Evolutionary conservation across 2,888 invertebrate genomes (phyloP).

Genomic region (Carabus problematicus): DNA sequence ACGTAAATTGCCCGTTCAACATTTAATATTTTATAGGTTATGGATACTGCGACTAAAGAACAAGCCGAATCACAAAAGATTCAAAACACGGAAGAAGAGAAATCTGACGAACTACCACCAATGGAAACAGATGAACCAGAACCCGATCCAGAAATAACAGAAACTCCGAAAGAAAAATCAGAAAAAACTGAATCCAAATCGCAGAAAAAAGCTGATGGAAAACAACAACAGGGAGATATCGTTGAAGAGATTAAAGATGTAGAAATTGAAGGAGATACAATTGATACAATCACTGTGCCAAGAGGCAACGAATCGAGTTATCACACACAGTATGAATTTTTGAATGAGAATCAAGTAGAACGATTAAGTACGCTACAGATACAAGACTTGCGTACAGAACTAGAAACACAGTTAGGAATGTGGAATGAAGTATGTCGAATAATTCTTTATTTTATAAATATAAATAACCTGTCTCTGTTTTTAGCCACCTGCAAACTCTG

Average conservation of each 20-base stretch:
- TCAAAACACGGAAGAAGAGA: constrained; percentile 69
- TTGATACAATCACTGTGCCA: constrained; percentile 70
- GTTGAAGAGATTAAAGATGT: constrained; percentile 59
- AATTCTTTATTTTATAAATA: background rate
- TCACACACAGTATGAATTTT: constrained; percentile 67
- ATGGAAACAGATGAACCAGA: constrained; percentile 65
- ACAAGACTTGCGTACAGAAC: constrained; percentile 59
- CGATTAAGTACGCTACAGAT: constrained; percentile 56
- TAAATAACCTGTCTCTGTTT: constrained; percentile 35
- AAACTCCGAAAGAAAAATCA: constrained; percentile 56
- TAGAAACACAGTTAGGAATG: constrained; percentile 61
- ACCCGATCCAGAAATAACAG: constrained; percentile 54
- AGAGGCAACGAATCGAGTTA: constrained; percentile 78
- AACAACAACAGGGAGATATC: constrained; percentile 55
- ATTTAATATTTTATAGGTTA: constrained; percentile 56
- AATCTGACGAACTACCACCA: constrained; percentile 64
- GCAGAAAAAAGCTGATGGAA: constrained; percentile 62
- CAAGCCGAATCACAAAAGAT: constrained; percentile 77
- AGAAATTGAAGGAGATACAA: constrained; percentile 77
- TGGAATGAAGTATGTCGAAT: constrained; percentile 59
- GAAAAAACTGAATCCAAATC: constrained; percentile 61
- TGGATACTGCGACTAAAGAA: constrained; percentile 82
- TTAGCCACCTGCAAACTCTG: constrained; percentile 56
- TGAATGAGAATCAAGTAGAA: constrained; percentile 47
- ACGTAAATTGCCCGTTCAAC: constrained; percentile 3